A percentile compares a stretch with the other conserved stretches of the same genome.
Conservation (phyloP, 2,888 invertebrate species). For the Platerodrilus igneus region DNA sequence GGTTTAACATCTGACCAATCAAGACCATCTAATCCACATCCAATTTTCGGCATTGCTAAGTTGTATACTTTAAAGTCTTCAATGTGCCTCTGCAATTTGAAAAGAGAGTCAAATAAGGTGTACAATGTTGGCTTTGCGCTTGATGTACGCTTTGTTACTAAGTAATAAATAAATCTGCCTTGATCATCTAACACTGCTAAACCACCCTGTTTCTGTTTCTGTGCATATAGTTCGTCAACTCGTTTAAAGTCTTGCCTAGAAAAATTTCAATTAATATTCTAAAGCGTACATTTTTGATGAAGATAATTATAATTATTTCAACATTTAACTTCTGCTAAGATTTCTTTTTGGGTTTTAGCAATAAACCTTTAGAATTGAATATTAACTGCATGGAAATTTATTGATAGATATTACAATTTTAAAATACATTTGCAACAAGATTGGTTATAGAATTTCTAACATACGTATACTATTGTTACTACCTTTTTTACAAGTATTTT, state of each 20-base stretch:
- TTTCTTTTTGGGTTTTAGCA: too few species aligned
- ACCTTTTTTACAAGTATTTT: too few species aligned
- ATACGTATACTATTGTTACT: too few species aligned
- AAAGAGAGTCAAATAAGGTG: conserved; percentile 47
- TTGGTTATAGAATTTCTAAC: too few species aligned
- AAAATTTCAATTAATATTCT: conserved; percentile 21
- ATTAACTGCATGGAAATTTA: too few species aligned
- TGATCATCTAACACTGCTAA: conserved; percentile 50
- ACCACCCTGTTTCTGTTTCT: conserved; percentile 44
- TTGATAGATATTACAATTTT: too few species aligned
- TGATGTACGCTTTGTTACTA: conserved; percentile 57
- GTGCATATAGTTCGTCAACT: conserved; percentile 42
- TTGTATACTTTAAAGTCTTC: conserved; percentile 49
- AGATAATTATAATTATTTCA: too few species aligned
- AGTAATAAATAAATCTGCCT: conserved; percentile 53
- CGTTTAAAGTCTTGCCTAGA: conserved; percentile 40
- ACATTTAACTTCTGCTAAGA: too few species aligned
- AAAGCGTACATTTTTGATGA: too few species aligned
- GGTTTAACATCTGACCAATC: conserved; percentile 56
- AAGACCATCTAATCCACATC: conserved; percentile 62
- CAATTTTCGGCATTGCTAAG: conserved; percentile 61
- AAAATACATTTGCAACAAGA: too few species aligned
- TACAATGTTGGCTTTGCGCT: conserved; percentile 51
- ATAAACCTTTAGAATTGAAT: too few species aligned
- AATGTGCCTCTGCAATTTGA: conserved; percentile 47